Base-by-base conservation (phyloP, 2,113 vertebrate species). In the Gila orcuttii region DNA sequence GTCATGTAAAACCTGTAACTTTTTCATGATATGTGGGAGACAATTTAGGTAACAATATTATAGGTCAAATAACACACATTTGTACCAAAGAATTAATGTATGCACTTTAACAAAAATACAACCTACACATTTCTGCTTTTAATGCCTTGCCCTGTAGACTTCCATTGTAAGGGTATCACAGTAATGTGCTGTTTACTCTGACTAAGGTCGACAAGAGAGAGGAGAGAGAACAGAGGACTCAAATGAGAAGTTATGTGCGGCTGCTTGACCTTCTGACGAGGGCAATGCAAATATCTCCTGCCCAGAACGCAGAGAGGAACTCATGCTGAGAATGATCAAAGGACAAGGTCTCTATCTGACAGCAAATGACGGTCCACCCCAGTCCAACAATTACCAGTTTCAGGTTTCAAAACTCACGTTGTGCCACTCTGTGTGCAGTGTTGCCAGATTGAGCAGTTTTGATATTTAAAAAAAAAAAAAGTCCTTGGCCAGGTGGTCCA, bases 241-340 rank as follows among this genome's bases (percentile, higher is more conserved):
- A 8, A 62, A 79, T 79, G 23, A 79, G 77, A 79, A 79, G 59
- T 66, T 64, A 47, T 81, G 42, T 81, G 60, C 4, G 59, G 60
- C n/a, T 45, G 15, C 79, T 28, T 80, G 59, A 80, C 79, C 79
- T 64, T 80, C 79, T 45, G 78, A 62, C n/a, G 36, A 60, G 52
- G 57, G 79, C 59, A 11, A 80, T 80, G 78, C 59, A 80, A 66
- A 81, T 25, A 81, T 66, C 59, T 47, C n/a, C 39, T 28, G 39
- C n/a, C 59, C 59, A 81, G 39, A 81, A 64, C 59, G 45, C 59
- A 66, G 7, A 28, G 39, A 81, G 59, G 39, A 81, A 62, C 55
- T 79, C 77, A 62, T 79, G 36, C 77, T 42, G 31, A 81, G 59
- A 81, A 47, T 66, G 59, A 81, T 81, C 79, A 81, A 81, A 66